Evolutionary conservation across 2,888 invertebrate species (phyloP), one percentile per base, ranked within the genome.

Genomic region (Lampropteryx suffumata): DNA sequence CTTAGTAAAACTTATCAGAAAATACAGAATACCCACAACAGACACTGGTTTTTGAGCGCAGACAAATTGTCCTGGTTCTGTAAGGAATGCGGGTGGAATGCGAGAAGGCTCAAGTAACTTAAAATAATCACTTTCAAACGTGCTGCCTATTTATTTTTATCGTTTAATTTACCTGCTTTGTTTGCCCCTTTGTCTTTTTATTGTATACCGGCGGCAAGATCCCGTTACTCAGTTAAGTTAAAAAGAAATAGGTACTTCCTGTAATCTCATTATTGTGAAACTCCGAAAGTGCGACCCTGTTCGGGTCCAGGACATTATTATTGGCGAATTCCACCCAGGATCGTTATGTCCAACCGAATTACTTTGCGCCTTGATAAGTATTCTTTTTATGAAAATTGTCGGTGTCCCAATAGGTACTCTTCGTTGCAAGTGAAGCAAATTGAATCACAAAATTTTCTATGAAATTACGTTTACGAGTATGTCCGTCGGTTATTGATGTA

Each of bases 81-180:
- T 35, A 39, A 57, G 51, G 49, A 55, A 44, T 52, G 10, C 21
- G 29, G 29, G 39, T 6, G 50, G 35, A 54, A 61, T 42, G 58
- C 57, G 57, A 66, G 67, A 66, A 63, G 65, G 62, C 65, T 57
- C 41, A 62, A 44, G 28, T 46, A 14, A n/a, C 33, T 63, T 62
- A 67, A n/a, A 73, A 71, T 62, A 76, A 75, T 77, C 70, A 65
- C 67, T 62, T 67, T 67, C 55, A 71, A 77, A 71, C 67, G 71
- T 73, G 73, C 62, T 66, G 64, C 60, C 65, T 74, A 72, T 80
- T 77, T 76, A 71, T 74, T 77, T 74, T 76, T 69, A 67, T 67
- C 71, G 67, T 78, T 79, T 76, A 82, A 82, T 79, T 78, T 77
- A 74, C 73, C 69, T 64, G 65, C 69, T 73, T 76, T 76, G 73